Evolutionary conservation across 2,888 invertebrate species (phyloP).

Genomic region (Sisyra nigra): DNA sequence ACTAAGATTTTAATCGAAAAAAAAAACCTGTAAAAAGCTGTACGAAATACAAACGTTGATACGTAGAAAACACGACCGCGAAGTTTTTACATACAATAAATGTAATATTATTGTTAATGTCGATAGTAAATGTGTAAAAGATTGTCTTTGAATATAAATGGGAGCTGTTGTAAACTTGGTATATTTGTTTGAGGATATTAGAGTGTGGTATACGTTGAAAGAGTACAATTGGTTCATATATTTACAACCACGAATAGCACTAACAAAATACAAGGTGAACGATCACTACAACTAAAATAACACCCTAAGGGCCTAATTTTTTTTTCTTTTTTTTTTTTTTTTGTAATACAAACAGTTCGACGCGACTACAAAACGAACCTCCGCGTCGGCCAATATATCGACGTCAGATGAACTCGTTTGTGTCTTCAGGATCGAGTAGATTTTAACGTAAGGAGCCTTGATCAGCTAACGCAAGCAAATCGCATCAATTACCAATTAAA

Average conservation of each 20-base stretch:
- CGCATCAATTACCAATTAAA: neutral
- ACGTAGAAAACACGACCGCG: too few relatives aligned
- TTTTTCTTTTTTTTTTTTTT: neutral
- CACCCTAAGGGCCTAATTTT: conserved; percentile 9
- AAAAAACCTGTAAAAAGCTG: too few relatives aligned
- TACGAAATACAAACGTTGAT: too few relatives aligned
- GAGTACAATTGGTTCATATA: too few relatives aligned
- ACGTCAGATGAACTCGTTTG: conserved; percentile 63
- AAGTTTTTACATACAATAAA: too few relatives aligned
- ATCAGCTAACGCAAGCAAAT: conserved; percentile 51
- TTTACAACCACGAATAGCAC: neutral
- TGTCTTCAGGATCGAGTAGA: conserved; percentile 92
- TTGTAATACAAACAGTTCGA: neutral
- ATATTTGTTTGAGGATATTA: neutral
- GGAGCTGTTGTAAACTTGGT: neutral
- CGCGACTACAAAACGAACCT: conserved; percentile 6
- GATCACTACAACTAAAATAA: neutral
- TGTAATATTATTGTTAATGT: too few relatives aligned
- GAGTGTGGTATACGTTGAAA: neutral
- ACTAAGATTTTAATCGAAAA: too few relatives aligned
- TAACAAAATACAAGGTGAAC: neutral
- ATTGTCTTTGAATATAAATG: neutral
- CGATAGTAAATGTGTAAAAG: too few relatives aligned
- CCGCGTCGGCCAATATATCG: conserved; percentile 28
- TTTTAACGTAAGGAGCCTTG: conserved; percentile 93